Evolutionary conservation across 2,888 invertebrate genomes (phyloP).

Genomic region (Papilio protenor): DNA sequence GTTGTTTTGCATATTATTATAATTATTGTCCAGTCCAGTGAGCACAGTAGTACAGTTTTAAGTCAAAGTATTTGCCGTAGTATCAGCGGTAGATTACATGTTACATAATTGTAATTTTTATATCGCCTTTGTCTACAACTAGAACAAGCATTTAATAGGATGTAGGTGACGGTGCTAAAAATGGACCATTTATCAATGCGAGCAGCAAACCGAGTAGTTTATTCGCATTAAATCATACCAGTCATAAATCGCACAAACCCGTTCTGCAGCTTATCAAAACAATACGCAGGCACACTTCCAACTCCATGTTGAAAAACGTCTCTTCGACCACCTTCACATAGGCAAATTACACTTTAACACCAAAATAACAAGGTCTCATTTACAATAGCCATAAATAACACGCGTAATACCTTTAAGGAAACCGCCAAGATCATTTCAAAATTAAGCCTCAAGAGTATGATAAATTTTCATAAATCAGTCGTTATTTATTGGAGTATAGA

Average conservation of each 20-base stretch:
- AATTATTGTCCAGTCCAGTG: too few species aligned
- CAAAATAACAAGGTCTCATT: constrained; percentile 64
- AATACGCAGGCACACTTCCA: constrained; percentile 84
- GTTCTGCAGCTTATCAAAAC: constrained; percentile 85
- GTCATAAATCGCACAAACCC: constrained; percentile 83
- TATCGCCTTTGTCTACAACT: constrained; percentile 46
- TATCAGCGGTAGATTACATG: too few species aligned
- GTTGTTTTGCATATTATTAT: too few species aligned
- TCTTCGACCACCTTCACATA: constrained; percentile 57
- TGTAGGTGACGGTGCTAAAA: constrained; percentile 69
- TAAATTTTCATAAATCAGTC: constrained; percentile 83
- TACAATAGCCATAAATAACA: constrained; percentile 57
- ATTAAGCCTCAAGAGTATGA: constrained; percentile 83
- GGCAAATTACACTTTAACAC: constrained; percentile 61
- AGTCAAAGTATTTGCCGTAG: too few species aligned
- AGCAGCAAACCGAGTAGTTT: constrained; percentile 79
- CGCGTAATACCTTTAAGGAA: constrained; percentile 60
- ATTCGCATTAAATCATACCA: constrained; percentile 84
- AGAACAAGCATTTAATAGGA: constrained; percentile 52
- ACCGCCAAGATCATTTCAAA: constrained; percentile 75
- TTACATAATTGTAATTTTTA: not conserved
- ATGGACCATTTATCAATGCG: constrained; percentile 79
- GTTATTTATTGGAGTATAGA: constrained; percentile 82
- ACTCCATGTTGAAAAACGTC: constrained; percentile 68
- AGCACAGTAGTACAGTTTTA: too few species aligned